Evolutionary conservation across 2,888 invertebrate species (phyloP), one percentile per base, ranked within the genome.

Genomic region (Chrysodeixis includens): DNA sequence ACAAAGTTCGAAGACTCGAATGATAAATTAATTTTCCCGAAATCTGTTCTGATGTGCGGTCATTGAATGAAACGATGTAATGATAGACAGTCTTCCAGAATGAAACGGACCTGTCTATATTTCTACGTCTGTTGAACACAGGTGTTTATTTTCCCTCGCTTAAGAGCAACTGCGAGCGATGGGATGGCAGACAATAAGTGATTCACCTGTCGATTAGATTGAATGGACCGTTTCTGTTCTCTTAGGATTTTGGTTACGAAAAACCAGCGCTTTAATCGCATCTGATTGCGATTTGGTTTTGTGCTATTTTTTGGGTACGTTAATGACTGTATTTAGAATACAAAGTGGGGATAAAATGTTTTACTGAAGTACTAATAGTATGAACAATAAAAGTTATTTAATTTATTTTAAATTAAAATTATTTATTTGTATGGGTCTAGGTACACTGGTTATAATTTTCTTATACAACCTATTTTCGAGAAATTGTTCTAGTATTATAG

Each of bases 181-280:
- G 64, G 66, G 56, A 26, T 62, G 62, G 54, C 66, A 64, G 79
- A 78, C 79, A 75, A 76, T 74, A 76, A 66, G 56, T 60, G 71
- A 75, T 75, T 70, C 71, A 67, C 62, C 65, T 78, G 66, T 58
- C 78, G 75, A 74, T 75, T 76, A 74, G 73, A 74, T 55, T 52
- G 56, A 69, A 62, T 54, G 62, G 49, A 56, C 74, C 68, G 40
- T 62, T 66, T 65, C 51, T 67, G 56, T 67, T 26, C 59, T 66
- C 44, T 51, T 40, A 20, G 54, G 53, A 58, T 71, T 71, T 62
- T 44, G 51, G 54, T 35, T 64, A 16, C 46, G 10, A 49, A 18
- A 18, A 76, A 56, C 71, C 26, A 49, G 10, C 59, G 76, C 59
- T 64, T 49, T 58, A 71, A 64, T 49, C 20, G 9, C 18, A 46